These are phyloP conservation scores for Synanceia verrucosa DNA, from an alignment of 2,797 vertebrate genomes.

Conservation along the genomic window DNA sequence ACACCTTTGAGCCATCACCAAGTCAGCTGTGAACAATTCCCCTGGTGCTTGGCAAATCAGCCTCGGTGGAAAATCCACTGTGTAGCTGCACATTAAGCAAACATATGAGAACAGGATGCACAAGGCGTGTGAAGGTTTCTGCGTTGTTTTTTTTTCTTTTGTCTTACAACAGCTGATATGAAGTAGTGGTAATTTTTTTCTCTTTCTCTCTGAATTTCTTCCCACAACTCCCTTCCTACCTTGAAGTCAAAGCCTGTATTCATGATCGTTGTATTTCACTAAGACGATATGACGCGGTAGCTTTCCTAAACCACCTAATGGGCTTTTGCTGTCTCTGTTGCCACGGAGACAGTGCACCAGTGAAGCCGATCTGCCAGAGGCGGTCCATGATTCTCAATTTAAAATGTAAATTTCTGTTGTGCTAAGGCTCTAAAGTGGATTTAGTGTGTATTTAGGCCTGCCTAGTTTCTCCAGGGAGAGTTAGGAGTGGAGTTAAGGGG, in stretches of 20 bases:
- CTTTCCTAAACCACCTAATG: conserved; percentile 84
- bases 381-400: conserved; percentile 82
- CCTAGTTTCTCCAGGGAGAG: conserved; percentile 72
- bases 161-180: conserved; percentile 83
- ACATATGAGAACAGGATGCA: conserved; percentile 85
- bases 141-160: conserved; percentile 38
- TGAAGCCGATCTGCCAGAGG: conserved; percentile 78
- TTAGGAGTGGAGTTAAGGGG: conserved; percentile 59
- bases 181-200: conserved; percentile 35
- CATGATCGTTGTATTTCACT: conserved; percentile 81
- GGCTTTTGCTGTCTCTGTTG: conserved; percentile 86
- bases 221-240: conserved; percentile 83
- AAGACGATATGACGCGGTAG: conserved; percentile 82
- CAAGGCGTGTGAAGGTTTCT: conserved; percentile 75
- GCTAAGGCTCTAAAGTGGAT: conserved; percentile 82
- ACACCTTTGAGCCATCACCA: conserved; percentile 85
- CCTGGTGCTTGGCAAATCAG: conserved; percentile 55
- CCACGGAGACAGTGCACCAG: conserved; percentile 87
- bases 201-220: conserved; percentile 32
- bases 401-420: conserved; percentile 85
- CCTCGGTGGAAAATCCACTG: conserved; percentile 57
- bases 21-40: conserved; percentile 90
- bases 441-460: conserved; percentile 80
- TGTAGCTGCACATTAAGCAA: conserved; percentile 89
- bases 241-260: conserved; percentile 69